Base-by-base conservation (phyloP, 2,797 vertebrate species). In the Phoeniculus purpureus region DNA sequence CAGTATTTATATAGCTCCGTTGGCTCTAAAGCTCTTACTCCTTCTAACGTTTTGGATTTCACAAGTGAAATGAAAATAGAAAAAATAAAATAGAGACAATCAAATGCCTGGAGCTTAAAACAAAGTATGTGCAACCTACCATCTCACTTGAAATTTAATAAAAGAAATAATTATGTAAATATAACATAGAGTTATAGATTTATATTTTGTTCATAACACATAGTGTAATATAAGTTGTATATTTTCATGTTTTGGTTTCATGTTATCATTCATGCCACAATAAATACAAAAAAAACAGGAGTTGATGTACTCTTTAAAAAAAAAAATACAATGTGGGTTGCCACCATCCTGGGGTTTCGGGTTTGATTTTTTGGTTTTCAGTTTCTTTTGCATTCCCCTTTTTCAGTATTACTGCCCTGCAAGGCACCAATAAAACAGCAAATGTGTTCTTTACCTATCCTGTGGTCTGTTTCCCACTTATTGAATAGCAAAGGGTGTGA, bases 131-230 rank as follows among this genome's bases (percentile, higher is more conserved):
- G 97, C 97, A 98, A 99, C 98, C 98, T 98, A 98, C 98, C 99
- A 99, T 99, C 98, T 99, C 98, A 99, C 99, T 99, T 99, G 98
- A 99, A 99, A 98, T 99, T 98, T 98, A 99, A 98, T 98, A 97
- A 97, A 98, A 98, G 98, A 99, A 99, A 99, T 98, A 98, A 99
- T 98, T 99, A 98, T 99, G 99, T 99, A 99, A 99, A 99, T 99
- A 99, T 99, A 99, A 99, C 99, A 99, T 99, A 99, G 99, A 99
- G 98, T 98, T 99, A 99, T 99, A 99, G 99, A 99, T 99, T 99
- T 99, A 98, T 99, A 99, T 99, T 99, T 99, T 99, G 99, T 99
- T 99, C 99, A 99, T 99, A 99, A 99, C 99, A 99, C 98, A 98
- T 98, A 99, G 98, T 99, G 99, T 99, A 99, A 99, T 99, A 99